These are phyloP conservation scores for Caenorhabditis afra DNA, from an alignment of 2,888 invertebrate genomes.

Conservation along the genomic window DNA sequence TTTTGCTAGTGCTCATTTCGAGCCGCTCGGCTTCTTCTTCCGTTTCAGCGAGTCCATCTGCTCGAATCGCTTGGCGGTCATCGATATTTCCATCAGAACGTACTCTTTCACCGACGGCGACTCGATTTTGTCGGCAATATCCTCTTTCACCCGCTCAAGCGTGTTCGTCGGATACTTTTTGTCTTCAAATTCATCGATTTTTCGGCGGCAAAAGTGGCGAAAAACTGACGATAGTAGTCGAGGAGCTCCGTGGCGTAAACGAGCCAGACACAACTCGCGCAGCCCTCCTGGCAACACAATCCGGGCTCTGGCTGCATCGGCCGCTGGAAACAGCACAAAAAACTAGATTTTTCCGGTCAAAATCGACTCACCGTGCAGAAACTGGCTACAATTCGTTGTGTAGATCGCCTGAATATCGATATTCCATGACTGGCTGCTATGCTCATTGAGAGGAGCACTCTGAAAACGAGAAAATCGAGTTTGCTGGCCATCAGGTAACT, in stretches of 20 bases:
- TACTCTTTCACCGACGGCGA: slow-evolving; percentile 51
- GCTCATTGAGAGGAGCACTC: slow-evolving; percentile 18
- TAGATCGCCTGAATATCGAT: slow-evolving; percentile 26
- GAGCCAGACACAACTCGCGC: slow-evolving; percentile 75
- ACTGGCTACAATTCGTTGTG: slow-evolving; percentile 41
- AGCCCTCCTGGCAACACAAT: slow-evolving; percentile 74
- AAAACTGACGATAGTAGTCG: slow-evolving; percentile 65
- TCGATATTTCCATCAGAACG: slow-evolving; percentile 47
- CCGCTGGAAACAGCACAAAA: slow-evolving; percentile 8
- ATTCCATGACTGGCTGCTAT: slow-evolving; percentile 41
- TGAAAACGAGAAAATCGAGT: neutral
- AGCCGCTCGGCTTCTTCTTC: slow-evolving; percentile 31
- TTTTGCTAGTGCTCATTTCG: neutral
- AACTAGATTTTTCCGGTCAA: neutral
- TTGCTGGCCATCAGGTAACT: too few relatives aligned
- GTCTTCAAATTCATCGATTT: neutral
- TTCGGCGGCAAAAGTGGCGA: neutral
- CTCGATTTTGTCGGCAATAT: slow-evolving; percentile 53
- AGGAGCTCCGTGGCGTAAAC: slow-evolving; percentile 72
- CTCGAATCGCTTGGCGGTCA: slow-evolving; percentile 33
- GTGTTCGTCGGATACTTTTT: slow-evolving; percentile 37
- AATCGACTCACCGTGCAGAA: slow-evolving; percentile 26
- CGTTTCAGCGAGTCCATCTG: slow-evolving; percentile 34
- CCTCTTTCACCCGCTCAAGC: slow-evolving; percentile 35
- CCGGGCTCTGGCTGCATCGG: slow-evolving; percentile 53